Evolutionary conservation across 2,888 invertebrate genomes (phyloP), one percentile per base, ranked within the genome.

Genomic region (Nomada fucata): DNA sequence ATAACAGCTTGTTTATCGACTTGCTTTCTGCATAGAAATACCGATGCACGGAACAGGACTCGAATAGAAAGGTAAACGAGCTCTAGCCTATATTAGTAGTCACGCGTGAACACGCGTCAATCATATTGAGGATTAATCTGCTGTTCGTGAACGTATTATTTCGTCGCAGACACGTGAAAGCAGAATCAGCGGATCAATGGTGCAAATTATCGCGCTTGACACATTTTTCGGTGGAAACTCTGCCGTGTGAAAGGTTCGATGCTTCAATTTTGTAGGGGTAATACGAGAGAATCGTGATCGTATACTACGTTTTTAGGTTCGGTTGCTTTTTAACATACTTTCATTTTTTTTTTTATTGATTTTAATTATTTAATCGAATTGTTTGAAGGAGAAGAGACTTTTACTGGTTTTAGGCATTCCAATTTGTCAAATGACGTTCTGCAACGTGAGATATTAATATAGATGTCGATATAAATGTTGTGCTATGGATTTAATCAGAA

Each of bases 81-180:
- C 64, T 52, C 42, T 20, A 57, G 61, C 61, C 61, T 74, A 55
- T 68, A 68, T 80, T 63, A 57, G 74, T 52, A 76, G 67, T 63
- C 67, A 53, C 75, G 63, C 72, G 68, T 77, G 77, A 53, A 68
- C 61, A 65, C 57, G 57, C 61, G 77, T 77, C 77, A 73, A 72
- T 77, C 68, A 73, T 68, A 63, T 26, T 5, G 44, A n/a, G 15
- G 26, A 64, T 73, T 64, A 65, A 73, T 72, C 63, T 61, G 44
- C 18, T 4, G 11, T 2, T 44, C 4, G 26, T 1, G 57, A 76
- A 67, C 59, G 60, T 57, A 26, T 65, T 55, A 76, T 64, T 79
- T 60, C 65, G n/a, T 26, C 42, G 59, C 23, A 50, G 53, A 53
- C 50, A 60, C 26, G 77, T 72, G 73, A 68, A 79, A 73, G 74